These are phyloP conservation scores for Daboia siamensis DNA, from an alignment of 2,113 vertebrate species.

Conservation along the genomic window DNA sequence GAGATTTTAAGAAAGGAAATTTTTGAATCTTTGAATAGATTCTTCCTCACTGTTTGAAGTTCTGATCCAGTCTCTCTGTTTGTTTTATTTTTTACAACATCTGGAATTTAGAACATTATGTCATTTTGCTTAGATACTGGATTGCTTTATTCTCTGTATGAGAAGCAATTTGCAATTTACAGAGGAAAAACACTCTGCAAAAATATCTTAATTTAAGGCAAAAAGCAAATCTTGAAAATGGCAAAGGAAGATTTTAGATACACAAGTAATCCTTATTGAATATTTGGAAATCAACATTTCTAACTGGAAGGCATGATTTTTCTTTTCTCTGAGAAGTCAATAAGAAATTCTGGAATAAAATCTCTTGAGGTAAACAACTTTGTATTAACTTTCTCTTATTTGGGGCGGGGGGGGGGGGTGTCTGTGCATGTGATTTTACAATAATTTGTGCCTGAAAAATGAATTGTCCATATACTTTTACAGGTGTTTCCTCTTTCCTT, in stretches of 20 bases:
- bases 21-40: neutral
- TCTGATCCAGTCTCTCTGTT: neutral
- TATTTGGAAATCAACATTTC: constrained; percentile 22
- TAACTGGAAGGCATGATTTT: constrained; percentile 16
- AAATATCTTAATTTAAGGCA: constrained; percentile 32
- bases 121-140: neutral
- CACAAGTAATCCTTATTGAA: constrained; percentile 13
- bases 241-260: constrained; percentile 28
- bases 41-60: neutral
- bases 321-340: constrained; percentile 34
- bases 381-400: neutral
- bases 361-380: neutral
- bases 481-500: neutral
- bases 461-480: neutral
- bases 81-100: neutral
- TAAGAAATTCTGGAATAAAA: constrained; percentile 18
- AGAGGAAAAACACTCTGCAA: neutral
- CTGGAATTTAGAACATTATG: neutral
- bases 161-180: neutral
- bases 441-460: neutral
- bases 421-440: neutral
- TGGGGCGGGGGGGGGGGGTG: neutral
- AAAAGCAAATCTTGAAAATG: constrained; percentile 6
- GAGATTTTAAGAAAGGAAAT: neutral
- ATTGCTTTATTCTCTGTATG: neutral